Evolutionary conservation across 2,888 invertebrate genomes (phyloP).

Genomic region (Rhagophthalmus giganteus): DNA sequence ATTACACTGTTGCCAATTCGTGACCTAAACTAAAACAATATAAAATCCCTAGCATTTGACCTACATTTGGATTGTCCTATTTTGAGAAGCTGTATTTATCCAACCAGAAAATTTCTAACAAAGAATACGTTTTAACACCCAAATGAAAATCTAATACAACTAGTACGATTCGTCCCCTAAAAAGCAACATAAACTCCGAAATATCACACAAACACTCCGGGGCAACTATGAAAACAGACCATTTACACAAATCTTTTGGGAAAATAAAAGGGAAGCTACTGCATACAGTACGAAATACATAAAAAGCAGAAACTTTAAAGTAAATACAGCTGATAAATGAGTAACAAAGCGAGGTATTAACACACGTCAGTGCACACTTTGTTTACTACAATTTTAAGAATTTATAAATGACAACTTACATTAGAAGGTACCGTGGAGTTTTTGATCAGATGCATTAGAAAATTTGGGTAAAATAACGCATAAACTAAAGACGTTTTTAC

Average conservation of each 20-base stretch:
- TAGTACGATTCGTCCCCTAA: too few relatives aligned
- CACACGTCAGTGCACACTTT: too few relatives aligned
- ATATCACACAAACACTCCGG: too few relatives aligned
- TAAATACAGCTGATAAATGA: slow-evolving; percentile 15
- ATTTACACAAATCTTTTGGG: too few relatives aligned
- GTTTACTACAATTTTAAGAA: neutral
- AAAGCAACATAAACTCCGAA: too few relatives aligned
- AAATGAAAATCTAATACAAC: too few relatives aligned
- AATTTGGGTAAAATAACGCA: slow-evolving; percentile 47
- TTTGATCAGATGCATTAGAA: slow-evolving; percentile 46
- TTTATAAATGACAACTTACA: slow-evolving; percentile 41
- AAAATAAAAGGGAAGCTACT: too few relatives aligned
- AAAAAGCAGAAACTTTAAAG: slow-evolving; percentile 1
- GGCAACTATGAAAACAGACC: too few relatives aligned
- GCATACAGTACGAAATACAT: too few relatives aligned
- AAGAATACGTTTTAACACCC: neutral
- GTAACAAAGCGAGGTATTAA: slow-evolving; percentile 1
- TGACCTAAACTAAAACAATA: slow-evolving; percentile 16
- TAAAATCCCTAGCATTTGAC: slow-evolving; percentile 22
- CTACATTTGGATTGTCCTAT: slow-evolving; percentile 26
- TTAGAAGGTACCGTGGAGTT: slow-evolving; percentile 37
- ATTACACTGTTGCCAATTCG: slow-evolving; percentile 13
- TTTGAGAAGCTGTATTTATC: slow-evolving; percentile 12
- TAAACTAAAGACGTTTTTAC: slow-evolving; percentile 50
- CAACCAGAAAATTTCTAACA: neutral